Evolutionary conservation across 2,113 vertebrate species (phyloP), one percentile per base, ranked within the genome.

Genomic region (Microcebus jonahi): DNA sequence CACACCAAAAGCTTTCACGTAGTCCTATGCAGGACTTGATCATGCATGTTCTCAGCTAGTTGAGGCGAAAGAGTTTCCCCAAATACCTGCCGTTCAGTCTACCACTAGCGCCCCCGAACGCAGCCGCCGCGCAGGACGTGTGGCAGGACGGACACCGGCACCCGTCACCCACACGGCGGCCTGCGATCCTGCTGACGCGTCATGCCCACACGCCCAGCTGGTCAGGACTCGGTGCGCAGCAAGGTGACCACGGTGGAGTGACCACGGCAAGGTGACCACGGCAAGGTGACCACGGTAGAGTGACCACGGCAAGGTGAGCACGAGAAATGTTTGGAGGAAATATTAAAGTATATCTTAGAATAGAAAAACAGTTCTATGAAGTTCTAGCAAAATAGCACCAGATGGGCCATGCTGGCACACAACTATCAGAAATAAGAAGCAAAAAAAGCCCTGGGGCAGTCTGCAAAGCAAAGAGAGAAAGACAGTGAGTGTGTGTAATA

Each of bases 371-470:
- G 90, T 14, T 18, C 68, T 80, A 63, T 92, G 80, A 87, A 96
- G 93, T 92, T 92, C 55, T 91, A 31, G 71, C 84, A 97, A 97
- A 95, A 96, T 11, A 96, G 83, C 80, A 80, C 61, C 96, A 97
- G 96, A 97, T 97, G 96, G 94, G 73, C 83, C 73, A 96, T 2
- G 55, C 90, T 97, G 95, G 92, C 96, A 96, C 18, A 76, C 13
- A 27, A 20, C 87, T 79, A 61, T 73, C 80, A 87, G 93, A 94
- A 92, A 79, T 50, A 87, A 95, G 92, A 92, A 95, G 95, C 65
- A 70, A 70, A 59, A 94, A 93, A 92, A 77, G 70, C 27, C 75
- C 0, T 80, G 53, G 90, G 94, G 23, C 42, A 90, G 75, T 77
- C 83, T 87, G 48, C 34, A 95, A 93, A 86, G 80, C 48, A 79